Percentiles rank a stretch among this genome's conserved stretches.
Evolutionary conservation across 2,888 invertebrate genomes (phyloP).

Genomic region (Melieria crassipennis): DNA sequence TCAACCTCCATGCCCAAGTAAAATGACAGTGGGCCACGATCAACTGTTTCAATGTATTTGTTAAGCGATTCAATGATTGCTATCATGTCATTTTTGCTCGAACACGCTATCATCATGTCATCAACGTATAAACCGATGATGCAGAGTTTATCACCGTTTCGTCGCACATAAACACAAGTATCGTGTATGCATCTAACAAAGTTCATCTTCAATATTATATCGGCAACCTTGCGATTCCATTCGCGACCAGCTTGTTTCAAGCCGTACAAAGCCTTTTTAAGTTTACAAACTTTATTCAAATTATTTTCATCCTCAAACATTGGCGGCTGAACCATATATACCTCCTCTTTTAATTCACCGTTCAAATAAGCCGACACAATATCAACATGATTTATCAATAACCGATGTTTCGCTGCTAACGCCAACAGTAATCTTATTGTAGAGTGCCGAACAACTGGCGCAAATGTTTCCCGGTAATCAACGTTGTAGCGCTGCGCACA

Average conservation of each 20-base stretch:
- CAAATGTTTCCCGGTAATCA: too few relatives aligned
- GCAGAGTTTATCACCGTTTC: too few relatives aligned
- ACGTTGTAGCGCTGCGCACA: too few relatives aligned
- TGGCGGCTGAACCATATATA: constrained; percentile 38
- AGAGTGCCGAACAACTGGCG: constrained; percentile 24
- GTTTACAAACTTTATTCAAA: constrained; percentile 34
- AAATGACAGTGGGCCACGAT: too few relatives aligned
- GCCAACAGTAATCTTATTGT: constrained; percentile 26
- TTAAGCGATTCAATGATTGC: too few relatives aligned
- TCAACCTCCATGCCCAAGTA: too few relatives aligned
- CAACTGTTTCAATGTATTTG: too few relatives aligned
- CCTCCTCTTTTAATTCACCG: constrained; percentile 35
- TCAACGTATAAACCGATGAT: too few relatives aligned
- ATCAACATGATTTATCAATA: constrained; percentile 36
- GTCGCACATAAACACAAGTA: too few relatives aligned
- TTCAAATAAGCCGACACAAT: constrained; percentile 40
- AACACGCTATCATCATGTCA: too few relatives aligned
- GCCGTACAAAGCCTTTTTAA: constrained; percentile 37
- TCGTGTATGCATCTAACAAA: constrained; percentile 28
- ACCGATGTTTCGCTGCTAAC: constrained; percentile 25
- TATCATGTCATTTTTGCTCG: too few relatives aligned
- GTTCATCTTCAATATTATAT: constrained; percentile 21
- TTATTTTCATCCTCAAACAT: constrained; percentile 27
- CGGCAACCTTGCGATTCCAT: constrained; percentile 30
- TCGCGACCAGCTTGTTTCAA: constrained; percentile 34